Conservation (phyloP, 1,140 invertebrate species). For the Bombus fervidus region DNA sequence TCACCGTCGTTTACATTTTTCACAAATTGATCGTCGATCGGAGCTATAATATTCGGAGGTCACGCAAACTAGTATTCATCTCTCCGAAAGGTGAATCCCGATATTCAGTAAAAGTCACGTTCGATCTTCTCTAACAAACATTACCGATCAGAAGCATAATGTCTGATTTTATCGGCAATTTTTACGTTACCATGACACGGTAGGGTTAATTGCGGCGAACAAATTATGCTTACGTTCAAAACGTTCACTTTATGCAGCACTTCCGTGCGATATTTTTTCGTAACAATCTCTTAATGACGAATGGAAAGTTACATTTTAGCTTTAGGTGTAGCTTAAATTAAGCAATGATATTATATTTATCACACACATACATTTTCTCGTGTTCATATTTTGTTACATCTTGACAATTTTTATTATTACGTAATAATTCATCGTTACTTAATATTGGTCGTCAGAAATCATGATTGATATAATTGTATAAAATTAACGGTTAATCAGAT, state of each 20-base stretch:
- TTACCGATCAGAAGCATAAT: background rate
- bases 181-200: background rate
- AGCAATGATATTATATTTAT: background rate
- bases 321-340: background rate
- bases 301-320: background rate
- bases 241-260: background rate
- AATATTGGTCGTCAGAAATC: too few species aligned
- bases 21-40: background rate
- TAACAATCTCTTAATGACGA: background rate
- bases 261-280: background rate
- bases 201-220: background rate
- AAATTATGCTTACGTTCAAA: background rate
- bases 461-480: too few species aligned
- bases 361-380: too few species aligned
- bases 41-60: slow-evolving; percentile 9
- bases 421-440: too few species aligned
- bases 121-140: background rate
- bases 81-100: slow-evolving; percentile 11
- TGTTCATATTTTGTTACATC: too few species aligned
- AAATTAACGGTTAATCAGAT: too few species aligned
- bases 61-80: slow-evolving; percentile 12
- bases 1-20: slow-evolving; percentile 10
- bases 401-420: too few species aligned
- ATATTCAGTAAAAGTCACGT: background rate
- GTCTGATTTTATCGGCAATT: background rate